A percentile compares a stretch with the other conserved stretches of the same genome.
phyloP scores from a whole-genome alignment of 2,113 vertebrate species.

The Todiramphus chloris region DNA sequence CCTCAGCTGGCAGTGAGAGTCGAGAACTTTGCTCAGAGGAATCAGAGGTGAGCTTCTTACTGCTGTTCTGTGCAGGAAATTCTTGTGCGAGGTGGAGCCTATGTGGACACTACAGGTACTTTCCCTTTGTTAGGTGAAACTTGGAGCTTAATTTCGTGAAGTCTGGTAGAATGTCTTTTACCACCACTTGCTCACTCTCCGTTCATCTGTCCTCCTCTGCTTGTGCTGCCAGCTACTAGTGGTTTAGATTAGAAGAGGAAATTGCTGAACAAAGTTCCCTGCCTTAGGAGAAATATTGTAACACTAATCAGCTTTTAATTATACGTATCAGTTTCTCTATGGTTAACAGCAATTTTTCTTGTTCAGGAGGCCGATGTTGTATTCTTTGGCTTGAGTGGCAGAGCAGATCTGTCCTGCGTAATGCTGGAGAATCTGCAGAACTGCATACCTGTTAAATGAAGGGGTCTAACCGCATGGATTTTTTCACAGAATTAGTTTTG shows the following conservation, averaged over 20 bases:
- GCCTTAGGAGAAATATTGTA: constrained; percentile 25
- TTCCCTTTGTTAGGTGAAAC: neutral
- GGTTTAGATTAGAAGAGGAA: constrained; percentile 2
- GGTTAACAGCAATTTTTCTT: neutral
- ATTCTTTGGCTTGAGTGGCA: neutral
- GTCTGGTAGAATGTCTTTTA: neutral
- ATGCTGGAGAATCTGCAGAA: neutral
- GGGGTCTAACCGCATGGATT: neutral
- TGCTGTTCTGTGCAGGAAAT: neutral
- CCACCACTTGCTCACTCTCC: rapidly evolving
- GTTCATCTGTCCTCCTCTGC: neutral
- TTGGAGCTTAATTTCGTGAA: neutral
- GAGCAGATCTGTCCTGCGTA: neutral
- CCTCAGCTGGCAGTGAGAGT: neutral
- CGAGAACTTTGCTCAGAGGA: neutral
- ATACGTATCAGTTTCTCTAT: neutral
- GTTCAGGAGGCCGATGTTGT: neutral
- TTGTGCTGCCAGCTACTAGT: neutral
- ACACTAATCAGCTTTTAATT: constrained; percentile 41
- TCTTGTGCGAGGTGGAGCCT: neutral
- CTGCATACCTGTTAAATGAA: neutral
- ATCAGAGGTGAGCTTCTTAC: neutral
- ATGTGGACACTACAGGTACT: rapidly evolving
- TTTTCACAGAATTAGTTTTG: neutral
- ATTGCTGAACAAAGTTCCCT: neutral